Percentiles rank a stretch among this genome's conserved stretches.
Evolutionary conservation across 2,888 invertebrate species (phyloP).

Genomic region (Mayetiola destructor): DNA sequence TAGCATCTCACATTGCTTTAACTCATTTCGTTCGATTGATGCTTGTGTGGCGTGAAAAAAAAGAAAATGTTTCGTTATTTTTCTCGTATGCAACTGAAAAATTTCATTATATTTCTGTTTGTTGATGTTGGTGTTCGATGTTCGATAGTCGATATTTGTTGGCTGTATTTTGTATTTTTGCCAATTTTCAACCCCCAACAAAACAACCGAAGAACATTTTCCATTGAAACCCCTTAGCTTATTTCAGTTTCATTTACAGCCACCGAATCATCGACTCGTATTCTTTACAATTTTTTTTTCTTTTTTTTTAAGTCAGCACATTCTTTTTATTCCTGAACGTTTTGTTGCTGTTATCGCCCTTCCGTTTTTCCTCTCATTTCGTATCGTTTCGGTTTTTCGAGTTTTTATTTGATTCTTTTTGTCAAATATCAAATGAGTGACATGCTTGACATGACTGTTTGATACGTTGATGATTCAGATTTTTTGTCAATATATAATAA

Average conservation of each 20-base stretch:
- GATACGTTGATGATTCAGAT: conserved; percentile 6
- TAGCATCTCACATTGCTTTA: not conserved
- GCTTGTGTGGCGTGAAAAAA: not conserved
- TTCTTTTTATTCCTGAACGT: not conserved
- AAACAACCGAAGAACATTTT: not conserved
- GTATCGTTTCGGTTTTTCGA: conserved; percentile 1
- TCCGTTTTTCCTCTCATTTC: not conserved
- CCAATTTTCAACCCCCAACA: not conserved
- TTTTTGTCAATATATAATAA: conserved; percentile 9
- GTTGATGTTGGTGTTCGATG: not conserved
- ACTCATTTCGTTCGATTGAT: not conserved
- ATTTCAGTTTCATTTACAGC: not conserved
- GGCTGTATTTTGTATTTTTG: not conserved
- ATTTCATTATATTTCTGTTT: not conserved
- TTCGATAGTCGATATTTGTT: not conserved
- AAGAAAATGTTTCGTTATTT: conserved; percentile 7
- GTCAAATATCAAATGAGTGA: conserved; percentile 12
- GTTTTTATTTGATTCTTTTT: conserved; percentile 10
- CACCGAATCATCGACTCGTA: not conserved
- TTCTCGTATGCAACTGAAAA: not conserved
- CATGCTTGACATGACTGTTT: conserved; percentile 3
- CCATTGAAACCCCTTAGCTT: not conserved
- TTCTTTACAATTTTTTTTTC: not conserved
- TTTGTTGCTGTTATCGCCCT: not conserved
- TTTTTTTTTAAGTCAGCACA: not conserved